Conservation (phyloP, 35 echinoderm and acorn worm genomes). For the Patiria miniata region DNA sequence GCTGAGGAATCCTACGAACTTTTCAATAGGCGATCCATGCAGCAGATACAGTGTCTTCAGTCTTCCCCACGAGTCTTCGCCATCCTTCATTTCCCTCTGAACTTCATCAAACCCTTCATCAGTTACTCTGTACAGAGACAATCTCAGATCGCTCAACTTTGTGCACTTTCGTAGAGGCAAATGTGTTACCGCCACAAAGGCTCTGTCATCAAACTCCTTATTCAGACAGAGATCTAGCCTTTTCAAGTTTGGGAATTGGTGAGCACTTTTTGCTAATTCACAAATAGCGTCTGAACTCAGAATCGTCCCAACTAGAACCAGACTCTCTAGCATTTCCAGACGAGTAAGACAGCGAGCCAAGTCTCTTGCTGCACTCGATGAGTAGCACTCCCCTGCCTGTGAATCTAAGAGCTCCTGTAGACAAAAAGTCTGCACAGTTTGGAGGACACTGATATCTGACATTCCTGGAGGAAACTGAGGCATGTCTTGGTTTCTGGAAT, state of each 20-base stretch:
- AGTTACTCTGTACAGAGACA: conserved; percentile 10
- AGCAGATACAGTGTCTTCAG: conserved; percentile 18
- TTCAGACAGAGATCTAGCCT: conserved; percentile 7
- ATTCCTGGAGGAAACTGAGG: no score
- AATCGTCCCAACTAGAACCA: not conserved
- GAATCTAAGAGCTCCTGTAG: not conserved
- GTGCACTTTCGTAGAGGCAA: not conserved
- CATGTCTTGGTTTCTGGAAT: no score
- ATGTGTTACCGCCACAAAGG: not conserved
- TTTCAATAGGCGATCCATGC: not conserved
- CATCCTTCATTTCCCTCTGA: not conserved
- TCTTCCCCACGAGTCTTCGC: not conserved
- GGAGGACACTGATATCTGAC: not conserved
- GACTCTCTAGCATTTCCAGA: not conserved
- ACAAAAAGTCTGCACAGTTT: not conserved
- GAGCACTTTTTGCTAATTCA: not conserved
- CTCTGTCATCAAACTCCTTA: not conserved
- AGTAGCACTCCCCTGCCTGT: not conserved
- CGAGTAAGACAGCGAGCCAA: not conserved
- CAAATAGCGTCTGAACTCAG: not conserved
- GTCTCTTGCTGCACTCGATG: not conserved
- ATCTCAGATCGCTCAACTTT: not conserved
- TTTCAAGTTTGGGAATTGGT: not conserved
- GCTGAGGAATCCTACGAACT: not conserved
- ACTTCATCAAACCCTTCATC: not conserved